A percentile compares a stretch with the other conserved stretches of the same genome.
phyloP scores from a whole-genome alignment of 2,888 invertebrate species.

The Nysson spinosus region DNA sequence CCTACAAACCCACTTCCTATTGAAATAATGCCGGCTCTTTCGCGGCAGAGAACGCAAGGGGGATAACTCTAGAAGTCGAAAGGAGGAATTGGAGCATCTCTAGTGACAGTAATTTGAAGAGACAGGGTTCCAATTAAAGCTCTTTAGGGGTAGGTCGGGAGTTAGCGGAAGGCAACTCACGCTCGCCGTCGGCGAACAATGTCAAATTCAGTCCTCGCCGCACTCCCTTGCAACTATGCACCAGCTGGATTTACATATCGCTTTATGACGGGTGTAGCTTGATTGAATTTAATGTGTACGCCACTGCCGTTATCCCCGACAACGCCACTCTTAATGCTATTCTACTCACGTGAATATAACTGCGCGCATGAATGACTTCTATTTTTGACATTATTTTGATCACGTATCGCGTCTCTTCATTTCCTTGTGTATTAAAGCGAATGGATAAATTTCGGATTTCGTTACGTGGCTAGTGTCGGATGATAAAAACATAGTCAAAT shows the following conservation, averaged over 20 bases:
- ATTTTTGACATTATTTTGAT: too few relatives aligned
- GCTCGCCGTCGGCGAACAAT: conserved; percentile 57
- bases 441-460: too few relatives aligned
- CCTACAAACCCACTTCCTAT: conserved; percentile 55
- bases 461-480: neutral
- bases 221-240: conserved; percentile 12
- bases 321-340: conserved; percentile 34
- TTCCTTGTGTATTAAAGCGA: too few relatives aligned
- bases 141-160: conserved; percentile 56
- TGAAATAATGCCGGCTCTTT: conserved; percentile 43
- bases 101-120: conserved; percentile 66
- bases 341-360: conserved; percentile 14
- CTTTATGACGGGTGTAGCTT: conserved; percentile 55
- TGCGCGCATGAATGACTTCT: neutral
- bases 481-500: neutral
- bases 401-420: too few relatives aligned
- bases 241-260: conserved; percentile 61
- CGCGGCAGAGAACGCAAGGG: conserved; percentile 33
- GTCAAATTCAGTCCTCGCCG: conserved; percentile 49
- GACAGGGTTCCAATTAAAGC: conserved; percentile 69
- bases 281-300: conserved; percentile 58
- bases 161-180: conserved; percentile 20
- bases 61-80: conserved; percentile 31
- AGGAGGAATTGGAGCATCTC: conserved; percentile 63
- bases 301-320: conserved; percentile 21